Base-by-base conservation (phyloP, 2,888 invertebrate genomes). In the Pharmacophagus antenor region DNA sequence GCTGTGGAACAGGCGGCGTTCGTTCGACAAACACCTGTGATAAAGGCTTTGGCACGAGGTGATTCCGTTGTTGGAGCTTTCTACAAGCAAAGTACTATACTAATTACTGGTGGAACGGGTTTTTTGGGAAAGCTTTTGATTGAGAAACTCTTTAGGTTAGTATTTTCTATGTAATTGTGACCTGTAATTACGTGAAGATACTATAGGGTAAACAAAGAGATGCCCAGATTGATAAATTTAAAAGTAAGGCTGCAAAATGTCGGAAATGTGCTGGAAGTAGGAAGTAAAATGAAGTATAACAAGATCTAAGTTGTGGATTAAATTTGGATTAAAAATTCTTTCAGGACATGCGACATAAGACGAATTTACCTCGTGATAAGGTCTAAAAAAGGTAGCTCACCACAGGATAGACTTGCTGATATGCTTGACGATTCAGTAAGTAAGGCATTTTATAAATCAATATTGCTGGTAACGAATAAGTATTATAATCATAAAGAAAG, bases 81-180 rank as follows among this genome's bases (percentile, higher is more conserved):
- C 20, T 60, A 55, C 22, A 25, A 37, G 5, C 49, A 23, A 0
- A 46, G 51, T 5, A 49, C 42, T 3, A 20, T 62, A 21, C 42
- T 58, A n/a, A 27, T 56, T 12, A 60, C 55, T 31, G 59, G 59
- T 12, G 59, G 50, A 1, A 44, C 51, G 4, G 52, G 59, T 0
- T 98, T 98, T 79, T 91, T 98, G 77, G 98, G 98, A 41, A 98
- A 98, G 86, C 96, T 97, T 0, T 85, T 98, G 17, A 90, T 98
- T 0, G 98, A 98, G 81, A 98, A 98, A 83, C 84, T 98, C 18
- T 88, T 64, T 48, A 67, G 67, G 67, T 66, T 20, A 27, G 31
- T 22, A 7, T 6, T 3, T 54, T 3, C 15, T 42, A 42, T 4
- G 15, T n/a, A 42, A 37, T 3, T 37, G 15, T 4, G 10, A 15